Evolutionary conservation across 2,888 invertebrate species (phyloP), one percentile per base, ranked within the genome.

Genomic region (Chelonus formosanus): DNA sequence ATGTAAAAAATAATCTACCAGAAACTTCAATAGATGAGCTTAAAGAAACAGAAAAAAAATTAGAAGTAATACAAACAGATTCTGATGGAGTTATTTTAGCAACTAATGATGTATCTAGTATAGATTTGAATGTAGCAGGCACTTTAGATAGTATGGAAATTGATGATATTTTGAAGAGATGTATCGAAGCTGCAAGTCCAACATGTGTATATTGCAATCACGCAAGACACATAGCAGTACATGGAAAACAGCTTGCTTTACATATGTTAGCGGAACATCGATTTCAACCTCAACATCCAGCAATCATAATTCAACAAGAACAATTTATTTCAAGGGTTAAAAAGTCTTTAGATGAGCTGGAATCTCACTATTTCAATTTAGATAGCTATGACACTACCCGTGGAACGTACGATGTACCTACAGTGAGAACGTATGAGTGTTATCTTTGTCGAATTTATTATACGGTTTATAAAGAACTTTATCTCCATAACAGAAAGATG

Each of bases 151-250:
- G 89, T 81, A 90, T 93, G 82, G 89, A 90, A 67, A 86, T 92
- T 52, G 88, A 91, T 75, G 88, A 90, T 68, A 86, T 94, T 68
- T 80, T 94, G 43, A 91, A 91, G 78, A 90, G 90, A 70, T 94
- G 93, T 83, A 85, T 94, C 59, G 86, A 88, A 70, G 88, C 89
- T 8, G 91, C 93, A 0, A 88, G 90, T 76, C 85, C 88, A 5
- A 86, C 87, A 68, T 95, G 95, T 81, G 89, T 94, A 64, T 95
- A 93, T 81, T 95, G 95, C 78, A 93, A 94, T 79, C 94, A 95
- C 85, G 94, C 93, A 0, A 87, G 93, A 31, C 91, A 92, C 75
- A 93, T 95, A 73, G 92, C 93, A 7, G 93, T 95, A 0, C 93
- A 94, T 82, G 94, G 92, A 59, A 90, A 91, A 80, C 92, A 93